Conservation (phyloP, 2,888 invertebrate genomes). For the Acronicta psi region DNA sequence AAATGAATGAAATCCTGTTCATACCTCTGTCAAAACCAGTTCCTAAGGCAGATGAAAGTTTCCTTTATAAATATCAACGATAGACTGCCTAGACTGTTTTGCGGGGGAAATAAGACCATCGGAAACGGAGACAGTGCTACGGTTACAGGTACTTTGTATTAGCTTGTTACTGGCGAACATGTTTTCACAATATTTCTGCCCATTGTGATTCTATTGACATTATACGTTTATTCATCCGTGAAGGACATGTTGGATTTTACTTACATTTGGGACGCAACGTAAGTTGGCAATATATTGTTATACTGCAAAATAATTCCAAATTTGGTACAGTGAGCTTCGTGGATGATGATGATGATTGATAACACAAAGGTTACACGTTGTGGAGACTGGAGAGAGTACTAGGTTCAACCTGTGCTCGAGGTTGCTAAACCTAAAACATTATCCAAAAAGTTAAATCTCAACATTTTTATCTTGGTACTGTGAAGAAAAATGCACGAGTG, state of each 20-base stretch:
- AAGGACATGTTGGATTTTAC: background rate
- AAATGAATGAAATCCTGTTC: conserved; percentile 23
- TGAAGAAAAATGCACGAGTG: too few relatives aligned
- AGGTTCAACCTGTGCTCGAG: too few relatives aligned
- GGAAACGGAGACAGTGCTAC: background rate
- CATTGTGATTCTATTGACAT: background rate
- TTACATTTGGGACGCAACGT: too few relatives aligned
- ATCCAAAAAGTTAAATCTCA: too few relatives aligned
- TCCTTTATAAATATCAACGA: conserved; percentile 25
- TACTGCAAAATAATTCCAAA: too few relatives aligned
- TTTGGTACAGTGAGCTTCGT: too few relatives aligned
- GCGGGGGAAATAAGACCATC: conserved; percentile 7
- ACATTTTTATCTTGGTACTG: too few relatives aligned
- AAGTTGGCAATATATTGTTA: too few relatives aligned
- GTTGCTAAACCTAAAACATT: too few relatives aligned
- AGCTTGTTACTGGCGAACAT: background rate
- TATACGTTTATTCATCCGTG: background rate
- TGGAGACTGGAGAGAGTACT: too few relatives aligned
- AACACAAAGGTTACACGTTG: too few relatives aligned
- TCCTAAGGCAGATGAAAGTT: conserved; percentile 14
- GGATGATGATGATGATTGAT: too few relatives aligned
- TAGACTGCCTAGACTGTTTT: conserved; percentile 5
- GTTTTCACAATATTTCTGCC: background rate
- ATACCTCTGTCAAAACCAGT: conserved; percentile 46
- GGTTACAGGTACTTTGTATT: conserved; percentile 3